These are phyloP conservation scores for Campylorhamphus procurvoides DNA, from an alignment of 2,113 vertebrate genomes.

Conservation along the genomic window DNA sequence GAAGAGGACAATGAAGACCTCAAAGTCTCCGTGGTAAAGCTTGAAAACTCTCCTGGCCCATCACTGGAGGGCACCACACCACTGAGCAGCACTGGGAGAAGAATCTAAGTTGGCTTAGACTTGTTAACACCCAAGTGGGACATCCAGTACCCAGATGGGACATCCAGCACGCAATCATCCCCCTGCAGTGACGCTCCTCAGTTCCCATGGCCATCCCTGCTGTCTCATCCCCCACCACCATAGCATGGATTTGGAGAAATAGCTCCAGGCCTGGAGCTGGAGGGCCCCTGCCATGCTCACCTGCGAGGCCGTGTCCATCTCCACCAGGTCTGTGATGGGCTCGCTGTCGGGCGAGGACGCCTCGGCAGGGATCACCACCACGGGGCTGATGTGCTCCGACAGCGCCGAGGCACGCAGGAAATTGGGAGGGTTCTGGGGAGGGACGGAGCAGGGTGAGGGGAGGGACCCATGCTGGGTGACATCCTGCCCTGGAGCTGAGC, in stretches of 20 bases:
- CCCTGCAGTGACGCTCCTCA: neutral
- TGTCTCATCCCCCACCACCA: rapidly evolving
- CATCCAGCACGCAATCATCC: neutral
- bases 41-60: neutral
- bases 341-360: conserved; percentile 91
- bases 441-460: neutral
- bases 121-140: neutral
- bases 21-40: neutral
- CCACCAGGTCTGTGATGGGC: conserved; percentile 90
- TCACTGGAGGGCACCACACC: conserved; percentile 28
- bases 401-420: conserved; percentile 95
- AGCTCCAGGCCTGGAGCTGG: rapidly evolving
- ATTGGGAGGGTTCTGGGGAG: conserved; percentile 91
- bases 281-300: conserved; percentile 43
- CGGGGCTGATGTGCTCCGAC: conserved; percentile 96
- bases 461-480: neutral
- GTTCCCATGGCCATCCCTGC: rapidly evolving
- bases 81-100: neutral
- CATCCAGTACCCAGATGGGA: neutral
- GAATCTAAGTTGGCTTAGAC: neutral
- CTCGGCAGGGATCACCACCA: conserved; percentile 93
- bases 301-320: conserved; percentile 85
- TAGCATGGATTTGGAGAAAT: neutral
- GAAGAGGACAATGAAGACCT: neutral
- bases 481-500: neutral